A percentile compares a stretch with the other conserved stretches of the same genome.
phyloP scores from a whole-genome alignment of 2,113 vertebrate species.

The Cinclus mexicanus region DNA sequence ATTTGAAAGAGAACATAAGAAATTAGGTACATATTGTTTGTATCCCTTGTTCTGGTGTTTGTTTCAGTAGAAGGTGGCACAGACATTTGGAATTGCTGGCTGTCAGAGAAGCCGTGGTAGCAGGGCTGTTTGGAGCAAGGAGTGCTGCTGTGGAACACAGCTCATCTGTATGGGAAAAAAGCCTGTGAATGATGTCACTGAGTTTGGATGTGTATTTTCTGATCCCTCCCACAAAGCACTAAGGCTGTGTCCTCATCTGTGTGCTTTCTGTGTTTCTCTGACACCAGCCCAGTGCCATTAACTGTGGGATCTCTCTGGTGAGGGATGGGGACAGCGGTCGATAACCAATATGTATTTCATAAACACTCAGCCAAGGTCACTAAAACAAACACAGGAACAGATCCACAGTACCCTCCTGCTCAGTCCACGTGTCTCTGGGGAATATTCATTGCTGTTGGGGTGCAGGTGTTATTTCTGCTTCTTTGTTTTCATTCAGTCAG shows the following conservation, averaged over 20 bases:
- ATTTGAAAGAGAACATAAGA: background rate
- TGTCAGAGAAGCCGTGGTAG: background rate
- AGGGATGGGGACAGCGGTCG: background rate
- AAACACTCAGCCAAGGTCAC: conserved; percentile 40
- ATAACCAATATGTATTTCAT: conserved; percentile 57
- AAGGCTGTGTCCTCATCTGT: background rate
- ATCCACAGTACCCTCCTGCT: background rate
- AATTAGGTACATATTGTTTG: background rate
- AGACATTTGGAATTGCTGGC: background rate
- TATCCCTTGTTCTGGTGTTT: background rate
- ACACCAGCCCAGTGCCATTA: background rate
- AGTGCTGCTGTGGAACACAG: background rate
- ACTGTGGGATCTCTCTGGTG: background rate
- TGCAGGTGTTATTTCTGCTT: conserved; percentile 58
- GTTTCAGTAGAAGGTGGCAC: background rate
- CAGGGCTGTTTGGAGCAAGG: background rate
- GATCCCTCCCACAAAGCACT: background rate
- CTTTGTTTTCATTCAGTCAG: conserved; percentile 43
- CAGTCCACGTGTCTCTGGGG: background rate
- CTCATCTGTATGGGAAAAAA: background rate
- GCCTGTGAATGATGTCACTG: background rate
- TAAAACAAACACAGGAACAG: background rate
- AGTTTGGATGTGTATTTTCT: background rate
- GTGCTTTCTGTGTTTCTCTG: background rate
- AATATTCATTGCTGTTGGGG: conserved; percentile 9